Evolutionary conservation across 2,888 invertebrate genomes (phyloP), one percentile per base, ranked within the genome.

Genomic region (Drosophila pseudotalamancana): DNA sequence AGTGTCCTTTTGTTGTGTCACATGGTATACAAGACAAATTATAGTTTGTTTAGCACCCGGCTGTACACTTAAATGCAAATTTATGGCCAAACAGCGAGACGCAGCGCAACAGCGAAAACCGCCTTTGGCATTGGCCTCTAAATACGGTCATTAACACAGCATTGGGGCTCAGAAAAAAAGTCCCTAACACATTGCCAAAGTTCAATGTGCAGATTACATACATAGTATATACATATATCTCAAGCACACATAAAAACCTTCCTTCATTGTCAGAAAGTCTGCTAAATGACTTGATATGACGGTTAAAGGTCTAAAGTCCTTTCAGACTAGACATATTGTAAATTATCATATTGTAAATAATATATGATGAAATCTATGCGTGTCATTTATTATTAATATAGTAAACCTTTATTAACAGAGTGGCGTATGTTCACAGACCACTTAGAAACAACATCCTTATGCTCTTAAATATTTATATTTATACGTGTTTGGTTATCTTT

Each of bases 11-110:
- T 48, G 60, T 55, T 67, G 43, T 68, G 80, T 48, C 60, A 61
- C 63, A 59, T 42, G 63, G 75, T 68, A 81, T 79, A 87, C 78
- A 87, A 81, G 82, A 87, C 84, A 81, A 77, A 87, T 78, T 81
- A 59, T 87, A 78, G 82, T 84, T 87, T 68, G 50, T 43, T 81
- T 68, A 73, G 57, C 53, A 42, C 45, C 45, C 23, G 68, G 25
- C 77, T 43, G 61, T 34, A 42, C 71, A 65, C 49, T 66, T 71
- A 66, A 78, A 87, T 77, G 62, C 82, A 84, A 77, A 81, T 81
- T 81, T 81, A 84, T 81, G 49, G 37, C 48, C 59, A 57, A 29
- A 39, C 42, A 54, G 45, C 35, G 49, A 40, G 43, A 50, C 25
- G 4, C 34, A 12, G 21, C 25, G 42, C 16, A 9, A 42, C n/a